These are phyloP conservation scores for Trogon surrucura DNA, from an alignment of 2,113 vertebrate genomes.

Conservation along the genomic window DNA sequence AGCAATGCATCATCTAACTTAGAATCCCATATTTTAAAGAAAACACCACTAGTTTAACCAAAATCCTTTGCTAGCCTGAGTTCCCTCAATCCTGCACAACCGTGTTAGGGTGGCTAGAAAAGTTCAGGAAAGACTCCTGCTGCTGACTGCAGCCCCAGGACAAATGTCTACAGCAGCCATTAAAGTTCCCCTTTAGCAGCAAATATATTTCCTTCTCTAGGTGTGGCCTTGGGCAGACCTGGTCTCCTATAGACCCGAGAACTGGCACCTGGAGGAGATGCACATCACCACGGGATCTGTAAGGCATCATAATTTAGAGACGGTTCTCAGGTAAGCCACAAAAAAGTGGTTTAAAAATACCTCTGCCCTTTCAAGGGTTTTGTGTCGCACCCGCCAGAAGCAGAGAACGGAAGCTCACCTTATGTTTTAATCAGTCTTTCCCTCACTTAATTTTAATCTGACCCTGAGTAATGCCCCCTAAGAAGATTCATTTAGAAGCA, in stretches of 20 bases:
- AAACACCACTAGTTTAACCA: neutral
- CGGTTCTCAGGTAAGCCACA: neutral
- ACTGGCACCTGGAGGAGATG: neutral
- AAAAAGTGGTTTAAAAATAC: slow-evolving; percentile 4
- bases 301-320: neutral
- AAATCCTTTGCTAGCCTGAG: neutral
- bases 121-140: neutral
- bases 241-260: neutral
- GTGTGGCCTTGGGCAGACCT: neutral
- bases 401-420: slow-evolving; percentile 54
- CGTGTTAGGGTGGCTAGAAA: neutral
- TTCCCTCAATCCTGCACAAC: neutral
- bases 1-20: neutral
- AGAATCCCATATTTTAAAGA: neutral
- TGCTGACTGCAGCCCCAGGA: neutral
- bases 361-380: slow-evolving; percentile 3
- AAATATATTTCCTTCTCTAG: neutral
- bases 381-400: neutral
- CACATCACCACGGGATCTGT: neutral
- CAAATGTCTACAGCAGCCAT: neutral
- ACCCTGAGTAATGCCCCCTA: slow-evolving; percentile 66
- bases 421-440: slow-evolving; percentile 59
- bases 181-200: neutral
- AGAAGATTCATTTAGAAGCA: slow-evolving; percentile 71
- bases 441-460: slow-evolving; percentile 61